Evolutionary conservation across 2,113 vertebrate genomes (phyloP), one percentile per base, ranked within the genome.

Genomic region (Setophaga kirtlandii): DNA sequence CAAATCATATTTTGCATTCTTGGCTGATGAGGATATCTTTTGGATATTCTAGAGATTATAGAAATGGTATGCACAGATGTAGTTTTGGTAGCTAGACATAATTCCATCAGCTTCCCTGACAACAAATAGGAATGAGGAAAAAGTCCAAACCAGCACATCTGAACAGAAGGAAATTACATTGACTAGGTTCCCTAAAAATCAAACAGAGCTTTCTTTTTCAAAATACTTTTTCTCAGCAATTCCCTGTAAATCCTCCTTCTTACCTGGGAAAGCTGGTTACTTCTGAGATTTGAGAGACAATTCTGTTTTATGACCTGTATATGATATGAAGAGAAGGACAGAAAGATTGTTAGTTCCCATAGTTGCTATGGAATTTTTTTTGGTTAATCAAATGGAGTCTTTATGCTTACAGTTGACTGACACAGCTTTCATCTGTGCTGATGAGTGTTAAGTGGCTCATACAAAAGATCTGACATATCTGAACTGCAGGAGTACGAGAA

Each of bases 11-110:
- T 95, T 82, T 76, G 24, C 50, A 56, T 80, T 83, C 46, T 70
- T 80, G 42, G 42, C 55, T 53, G 15, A 58, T 73, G 63, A 33
- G 17, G 42, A 59, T 90, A 77, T 33, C 30, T 37, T 87, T 91
- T 41, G 65, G 24, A 55, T 63, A 30, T 42, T 77, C 78, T 76
- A 69, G 46, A 89, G 27, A 55, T 47, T 5, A 67, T 50, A 79
- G 37, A 94, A 94, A 80, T 85, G 12, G 4, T 73, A 91, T 96
- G 92, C 41, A 47, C 62, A 88, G 67, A 33, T 93, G 70, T 62
- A 80, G 67, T 62, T 85, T 84, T 85, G 28, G 27, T 68, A 73
- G 55, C 35, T 56, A 78, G 58, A 42, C 33, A 73, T 11, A 63
- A 65, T 80, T 63, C 50, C 25, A 13, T 35, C 67, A 80, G 19